phyloP scores from a whole-genome alignment of 2,888 invertebrate genomes.

The Caprella mutica region DNA sequence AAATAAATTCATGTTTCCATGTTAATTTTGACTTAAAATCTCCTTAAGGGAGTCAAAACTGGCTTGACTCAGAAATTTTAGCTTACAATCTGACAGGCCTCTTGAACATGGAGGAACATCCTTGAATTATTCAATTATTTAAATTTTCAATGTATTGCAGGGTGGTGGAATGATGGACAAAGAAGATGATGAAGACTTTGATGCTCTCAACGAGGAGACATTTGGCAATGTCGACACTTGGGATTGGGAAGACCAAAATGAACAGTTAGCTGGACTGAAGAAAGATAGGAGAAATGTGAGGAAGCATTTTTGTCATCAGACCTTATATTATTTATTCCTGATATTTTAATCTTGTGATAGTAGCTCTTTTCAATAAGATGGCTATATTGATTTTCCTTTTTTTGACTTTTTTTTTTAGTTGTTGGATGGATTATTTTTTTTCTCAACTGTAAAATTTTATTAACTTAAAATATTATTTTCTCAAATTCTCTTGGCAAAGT shows the following conservation, averaged over 20 bases:
- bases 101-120: too few species aligned
- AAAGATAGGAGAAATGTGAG: not conserved
- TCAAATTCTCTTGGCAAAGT: not conserved
- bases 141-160: too few species aligned
- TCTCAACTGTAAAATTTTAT: not conserved
- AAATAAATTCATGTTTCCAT: too few species aligned
- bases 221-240: slow-evolving; percentile 57
- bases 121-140: too few species aligned
- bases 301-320: not conserved
- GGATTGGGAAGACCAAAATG: slow-evolving; percentile 30
- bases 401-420: not conserved
- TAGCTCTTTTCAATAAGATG: not conserved
- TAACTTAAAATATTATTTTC: not conserved
- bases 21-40: too few species aligned
- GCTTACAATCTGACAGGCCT: too few species aligned
- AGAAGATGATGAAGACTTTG: slow-evolving; percentile 64
- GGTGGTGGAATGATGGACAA: slow-evolving; percentile 14
- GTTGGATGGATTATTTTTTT: not conserved
- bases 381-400: not conserved
- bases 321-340: not conserved
- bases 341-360: not conserved
- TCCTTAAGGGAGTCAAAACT: too few species aligned
- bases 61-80: too few species aligned
- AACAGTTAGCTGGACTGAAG: slow-evolving; percentile 25
- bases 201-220: slow-evolving; percentile 84